A percentile compares a stretch with the other conserved stretches of the same genome.
phyloP scores from a whole-genome alignment of 2,113 vertebrate species.

The Zosterops lateralis region DNA sequence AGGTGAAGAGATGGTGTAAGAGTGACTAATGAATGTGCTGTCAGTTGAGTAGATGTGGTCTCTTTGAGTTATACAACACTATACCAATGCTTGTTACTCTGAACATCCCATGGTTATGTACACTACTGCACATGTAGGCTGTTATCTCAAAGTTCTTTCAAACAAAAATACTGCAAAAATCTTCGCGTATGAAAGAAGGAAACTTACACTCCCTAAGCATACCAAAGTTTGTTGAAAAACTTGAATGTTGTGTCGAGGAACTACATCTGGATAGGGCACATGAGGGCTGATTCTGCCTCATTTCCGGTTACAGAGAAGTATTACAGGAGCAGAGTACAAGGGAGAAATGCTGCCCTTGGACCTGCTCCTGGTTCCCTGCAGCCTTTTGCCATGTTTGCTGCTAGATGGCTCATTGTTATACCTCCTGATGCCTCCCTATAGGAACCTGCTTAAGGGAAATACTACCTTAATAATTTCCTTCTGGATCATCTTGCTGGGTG shows the following conservation, averaged over 20 bases:
- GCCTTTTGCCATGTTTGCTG: accelerated
- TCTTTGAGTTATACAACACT: neutral
- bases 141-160: neutral
- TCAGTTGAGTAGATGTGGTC: neutral
- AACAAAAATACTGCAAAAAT: neutral
- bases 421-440: neutral
- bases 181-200: neutral
- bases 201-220: neutral
- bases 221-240: neutral
- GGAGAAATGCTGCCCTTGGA: neutral
- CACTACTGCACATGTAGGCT: neutral
- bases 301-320: neutral
- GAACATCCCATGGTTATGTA: neutral
- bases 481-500: neutral
- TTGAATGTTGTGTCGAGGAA: neutral
- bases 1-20: neutral
- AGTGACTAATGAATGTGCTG: neutral
- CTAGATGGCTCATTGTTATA: neutral
- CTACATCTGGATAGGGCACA: neutral
- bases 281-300: neutral
- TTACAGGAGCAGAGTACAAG: neutral
- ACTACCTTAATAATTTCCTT: neutral
- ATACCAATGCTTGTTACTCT: accelerated
- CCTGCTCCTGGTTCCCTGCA: neutral
- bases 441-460: neutral